A percentile compares a stretch with the other conserved stretches of the same genome.
phyloP scores from a whole-genome alignment of 2,113 vertebrate species.

The Miniopterus natalensis region DNA sequence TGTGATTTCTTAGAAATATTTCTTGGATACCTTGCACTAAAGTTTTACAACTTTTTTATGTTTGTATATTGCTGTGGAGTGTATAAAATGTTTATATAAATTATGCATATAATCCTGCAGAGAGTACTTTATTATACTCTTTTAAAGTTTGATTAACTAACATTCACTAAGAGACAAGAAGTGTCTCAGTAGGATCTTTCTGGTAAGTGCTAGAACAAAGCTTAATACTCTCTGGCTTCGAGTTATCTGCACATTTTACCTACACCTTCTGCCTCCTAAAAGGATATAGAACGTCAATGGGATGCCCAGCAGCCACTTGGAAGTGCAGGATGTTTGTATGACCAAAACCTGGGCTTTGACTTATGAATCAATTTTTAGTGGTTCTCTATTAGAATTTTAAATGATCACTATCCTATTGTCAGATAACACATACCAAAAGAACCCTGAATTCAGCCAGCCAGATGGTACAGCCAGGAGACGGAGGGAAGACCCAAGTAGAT shows the following conservation, averaged over 20 bases:
- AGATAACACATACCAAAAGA: background rate
- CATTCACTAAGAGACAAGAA: background rate
- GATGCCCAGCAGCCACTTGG: background rate
- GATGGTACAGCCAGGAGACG: conserved; percentile 44
- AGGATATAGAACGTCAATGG: background rate
- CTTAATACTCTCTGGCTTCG: background rate
- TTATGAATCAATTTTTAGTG: conserved; percentile 52
- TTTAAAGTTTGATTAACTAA: conserved; percentile 14
- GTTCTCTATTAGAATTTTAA: conserved; percentile 59
- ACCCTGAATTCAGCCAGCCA: background rate
- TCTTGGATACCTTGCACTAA: background rate
- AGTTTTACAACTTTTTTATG: background rate
- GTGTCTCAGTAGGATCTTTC: background rate
- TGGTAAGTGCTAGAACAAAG: background rate
- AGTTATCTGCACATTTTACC: background rate
- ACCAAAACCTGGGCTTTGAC: conserved; percentile 49
- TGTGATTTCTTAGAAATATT: conserved; percentile 23
- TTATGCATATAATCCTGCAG: background rate
- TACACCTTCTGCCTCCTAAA: background rate
- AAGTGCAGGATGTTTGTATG: background rate
- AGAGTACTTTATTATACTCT: background rate
- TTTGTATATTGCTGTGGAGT: background rate
- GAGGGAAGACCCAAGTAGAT: conserved; percentile 53
- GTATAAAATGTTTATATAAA: background rate
- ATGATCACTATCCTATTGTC: background rate